Evolutionary conservation across 2,113 vertebrate genomes (phyloP), one percentile per base, ranked within the genome.

Genomic region (Acrocephalus kingi): DNA sequence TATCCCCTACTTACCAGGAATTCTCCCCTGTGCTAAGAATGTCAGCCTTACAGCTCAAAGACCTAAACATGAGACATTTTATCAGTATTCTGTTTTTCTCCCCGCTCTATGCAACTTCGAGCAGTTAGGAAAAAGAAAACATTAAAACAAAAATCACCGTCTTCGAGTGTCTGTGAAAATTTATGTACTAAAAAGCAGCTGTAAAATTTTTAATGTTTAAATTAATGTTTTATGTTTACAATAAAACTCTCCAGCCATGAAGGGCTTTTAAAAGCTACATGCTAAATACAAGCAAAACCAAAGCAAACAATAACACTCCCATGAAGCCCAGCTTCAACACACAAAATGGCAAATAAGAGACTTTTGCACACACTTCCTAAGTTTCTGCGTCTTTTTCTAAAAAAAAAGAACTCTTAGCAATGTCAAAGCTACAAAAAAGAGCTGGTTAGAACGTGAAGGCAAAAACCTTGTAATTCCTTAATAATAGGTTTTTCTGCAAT

Each of bases 151-250:
- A 96, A 95, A 93, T 67, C 83, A 94, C 86, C 25, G 11, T 95
- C 88, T 97, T 95, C 23, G 67, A 92, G 87, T 87, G 82, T 96
- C 96, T 93, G 95, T 97, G 97, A 98, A 98, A 98, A 97, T 97
- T 96, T 97, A 98, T 96, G 97, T 95, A 96, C 96, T 97, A 96
- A 98, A 97, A 97, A 98, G 94, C 96, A 97, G 97, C 92, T 97
- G 96, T 98, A 98, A 98, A 98, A 97, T 75, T 76, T 98, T 98
- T 98, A 98, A 98, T 97, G 98, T 97, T 98, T 98, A 97, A 98
- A 98, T 98, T 97, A 98, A 98, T 88, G 69, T 96, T 98, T 98
- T 98, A 98, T 97, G 95, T 98, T 98, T 98, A 98, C 94, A 97
- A 97, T 98, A 98, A 98, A 98, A 79, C 87, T 94, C 91, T 97